phyloP scores from a whole-genome alignment of 2,113 vertebrate species.

The Triplophysa rosa region DNA sequence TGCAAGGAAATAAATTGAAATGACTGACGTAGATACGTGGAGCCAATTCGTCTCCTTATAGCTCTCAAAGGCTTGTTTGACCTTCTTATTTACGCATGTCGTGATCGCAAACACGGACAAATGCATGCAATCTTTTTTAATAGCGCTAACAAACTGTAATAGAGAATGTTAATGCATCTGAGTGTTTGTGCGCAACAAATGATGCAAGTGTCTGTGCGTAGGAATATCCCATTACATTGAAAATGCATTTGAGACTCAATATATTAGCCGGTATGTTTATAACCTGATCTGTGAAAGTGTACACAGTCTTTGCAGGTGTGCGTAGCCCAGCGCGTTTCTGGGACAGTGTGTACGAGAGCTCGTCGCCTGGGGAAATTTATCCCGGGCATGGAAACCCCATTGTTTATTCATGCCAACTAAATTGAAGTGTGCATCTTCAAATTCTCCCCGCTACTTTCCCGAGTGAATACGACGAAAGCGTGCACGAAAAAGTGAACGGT shows the following conservation, averaged over 20 bases:
- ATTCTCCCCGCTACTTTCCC: slow-evolving; percentile 62
- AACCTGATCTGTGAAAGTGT: slow-evolving; percentile 24
- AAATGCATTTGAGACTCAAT: slow-evolving; percentile 24
- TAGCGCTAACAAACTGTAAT: neutral
- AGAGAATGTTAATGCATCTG: neutral
- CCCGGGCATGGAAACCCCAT: slow-evolving; percentile 70
- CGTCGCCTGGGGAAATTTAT: slow-evolving; percentile 70
- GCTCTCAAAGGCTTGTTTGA: slow-evolving; percentile 11
- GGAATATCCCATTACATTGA: neutral
- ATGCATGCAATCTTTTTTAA: neutral
- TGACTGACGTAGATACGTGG: slow-evolving; percentile 22
- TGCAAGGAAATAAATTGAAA: slow-evolving; percentile 73
- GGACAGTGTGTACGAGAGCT: slow-evolving; percentile 43
- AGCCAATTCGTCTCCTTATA: neutral
- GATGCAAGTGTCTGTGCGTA: neutral
- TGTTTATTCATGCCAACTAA: slow-evolving; percentile 77
- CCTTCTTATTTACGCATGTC: slow-evolving; percentile 29
- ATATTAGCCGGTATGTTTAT: slow-evolving; percentile 34
- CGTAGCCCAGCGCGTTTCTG: slow-evolving; percentile 41
- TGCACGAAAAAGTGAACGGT: slow-evolving; percentile 21
- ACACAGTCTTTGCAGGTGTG: slow-evolving; percentile 34
- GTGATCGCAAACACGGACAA: neutral
- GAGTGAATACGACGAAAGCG: slow-evolving; percentile 36
- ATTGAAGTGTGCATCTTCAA: slow-evolving; percentile 73
- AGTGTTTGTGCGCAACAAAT: neutral